These are phyloP conservation scores for Haemorhous mexicanus DNA, from an alignment of 2,113 vertebrate genomes.

Conservation along the genomic window DNA sequence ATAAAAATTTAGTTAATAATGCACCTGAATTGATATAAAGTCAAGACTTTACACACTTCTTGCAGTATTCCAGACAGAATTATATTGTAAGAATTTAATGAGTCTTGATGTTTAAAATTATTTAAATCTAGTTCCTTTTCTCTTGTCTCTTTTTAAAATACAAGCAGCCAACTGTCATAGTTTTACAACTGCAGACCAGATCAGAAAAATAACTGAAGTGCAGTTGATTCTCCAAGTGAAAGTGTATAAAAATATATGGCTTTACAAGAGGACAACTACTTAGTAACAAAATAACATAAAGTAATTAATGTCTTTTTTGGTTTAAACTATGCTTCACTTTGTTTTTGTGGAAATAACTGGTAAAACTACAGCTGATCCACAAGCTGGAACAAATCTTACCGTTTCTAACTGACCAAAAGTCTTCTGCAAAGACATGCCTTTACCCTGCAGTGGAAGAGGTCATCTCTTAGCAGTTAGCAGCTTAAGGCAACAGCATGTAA, in stretches of 20 bases:
- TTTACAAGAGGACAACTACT: background rate
- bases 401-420: background rate
- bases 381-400: background rate
- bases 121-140: background rate
- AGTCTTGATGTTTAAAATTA: background rate
- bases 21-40: constrained; percentile 21
- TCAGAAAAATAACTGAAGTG: background rate
- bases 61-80: background rate
- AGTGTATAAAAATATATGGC: background rate
- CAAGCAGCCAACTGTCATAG: background rate
- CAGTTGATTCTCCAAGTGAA: background rate
- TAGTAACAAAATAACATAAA: background rate
- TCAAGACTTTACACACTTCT: background rate
- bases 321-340: background rate
- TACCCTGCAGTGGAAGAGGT: background rate
- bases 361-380: background rate
- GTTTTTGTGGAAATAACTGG: background rate
- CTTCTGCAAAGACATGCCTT: background rate
- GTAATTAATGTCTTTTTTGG: background rate
- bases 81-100: background rate
- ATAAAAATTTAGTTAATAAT: constrained; percentile 30
- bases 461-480: background rate
- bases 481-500: background rate
- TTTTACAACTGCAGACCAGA: background rate
- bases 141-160: background rate